Base-by-base conservation (phyloP, 2,797 vertebrate genomes). In the Masticophis lateralis region DNA sequence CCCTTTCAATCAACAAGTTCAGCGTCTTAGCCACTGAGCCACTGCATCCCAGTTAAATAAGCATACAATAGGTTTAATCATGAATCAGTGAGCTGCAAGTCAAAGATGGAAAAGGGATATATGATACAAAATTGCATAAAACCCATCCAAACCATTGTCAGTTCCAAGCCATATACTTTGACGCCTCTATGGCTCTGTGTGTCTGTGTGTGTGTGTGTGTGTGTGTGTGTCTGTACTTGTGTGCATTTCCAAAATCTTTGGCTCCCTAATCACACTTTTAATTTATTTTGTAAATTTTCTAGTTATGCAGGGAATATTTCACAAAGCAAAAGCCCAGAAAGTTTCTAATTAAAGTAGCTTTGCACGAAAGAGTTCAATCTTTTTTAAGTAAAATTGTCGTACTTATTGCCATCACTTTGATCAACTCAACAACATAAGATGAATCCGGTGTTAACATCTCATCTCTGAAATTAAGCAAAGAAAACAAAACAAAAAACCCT, bases 271-370 rank as follows among this genome's bases (percentile, higher is more conserved):
- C 86, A 97, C 92, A 96, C 9, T 95, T 53, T 2, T 95, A 93
- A 96, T 93, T 95, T 96, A 95, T 96, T 95, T 96, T 95, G 88
- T 94, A 96, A 90, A 94, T 96, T 95, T 97, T 93, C 56, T 95
- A 93, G 93, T 95, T 97, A 95, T 91, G 88, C 90, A 95, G 91
- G 94, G 87, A 94, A 91, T 96, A 95, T 95, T 96, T 97, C 95
- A 92, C 57, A 95, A 97, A 95, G 86, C 86, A 96, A 96, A 93
- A 93, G 55, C 51, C 61, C 88, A 90, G 59, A 95, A 96, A 94
- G 32, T 92, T 96, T 94, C 92, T 96, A 96, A 96, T 96, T 96
- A 96, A 96, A 96, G 93, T 92, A 94, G 95, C 86, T 96, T 96
- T 95, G 79, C 91, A 96, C 0, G 0, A 86, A 95, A 95, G 92